Percentiles rank a stretch among this genome's conserved stretches.
phyloP scores from a whole-genome alignment of 2,888 invertebrate species.

The Meghimatium bilineatum region DNA sequence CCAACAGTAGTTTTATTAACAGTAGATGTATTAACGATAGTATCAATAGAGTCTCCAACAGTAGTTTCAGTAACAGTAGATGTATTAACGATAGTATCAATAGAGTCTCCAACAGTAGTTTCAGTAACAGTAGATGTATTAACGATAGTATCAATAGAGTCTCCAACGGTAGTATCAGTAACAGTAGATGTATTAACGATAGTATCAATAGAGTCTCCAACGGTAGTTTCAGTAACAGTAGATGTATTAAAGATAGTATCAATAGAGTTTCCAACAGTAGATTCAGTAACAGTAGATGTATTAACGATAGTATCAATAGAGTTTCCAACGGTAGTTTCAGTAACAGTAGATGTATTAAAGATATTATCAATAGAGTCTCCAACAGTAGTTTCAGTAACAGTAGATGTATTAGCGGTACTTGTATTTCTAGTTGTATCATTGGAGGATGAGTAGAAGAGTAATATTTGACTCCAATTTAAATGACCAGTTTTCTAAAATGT shows the following conservation, averaged over 20 bases:
- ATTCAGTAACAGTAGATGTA: conserved; percentile 6
- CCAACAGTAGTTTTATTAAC: background rate
- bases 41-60: background rate
- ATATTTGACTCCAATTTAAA: no score
- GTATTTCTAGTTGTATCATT: no score
- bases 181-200: background rate
- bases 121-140: conserved; percentile 21
- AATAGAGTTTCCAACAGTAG: background rate
- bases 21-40: background rate
- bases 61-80: background rate
- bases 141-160: background rate
- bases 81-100: background rate
- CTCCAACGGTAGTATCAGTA: background rate
- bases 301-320: background rate
- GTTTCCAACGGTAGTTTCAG: background rate
- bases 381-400: conserved; percentile 26
- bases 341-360: background rate
- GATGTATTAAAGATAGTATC: conserved; percentile 1
- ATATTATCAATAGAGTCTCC: background rate
- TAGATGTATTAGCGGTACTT: conserved; percentile 17
- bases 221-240: conserved; percentile 12
- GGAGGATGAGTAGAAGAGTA: no score
- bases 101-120: background rate
- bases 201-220: background rate
- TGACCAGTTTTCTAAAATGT: no score